Evolutionary conservation across 2,797 vertebrate genomes (phyloP), one percentile per base, ranked within the genome.

Genomic region (Lepilemur ruficaudatus): DNA sequence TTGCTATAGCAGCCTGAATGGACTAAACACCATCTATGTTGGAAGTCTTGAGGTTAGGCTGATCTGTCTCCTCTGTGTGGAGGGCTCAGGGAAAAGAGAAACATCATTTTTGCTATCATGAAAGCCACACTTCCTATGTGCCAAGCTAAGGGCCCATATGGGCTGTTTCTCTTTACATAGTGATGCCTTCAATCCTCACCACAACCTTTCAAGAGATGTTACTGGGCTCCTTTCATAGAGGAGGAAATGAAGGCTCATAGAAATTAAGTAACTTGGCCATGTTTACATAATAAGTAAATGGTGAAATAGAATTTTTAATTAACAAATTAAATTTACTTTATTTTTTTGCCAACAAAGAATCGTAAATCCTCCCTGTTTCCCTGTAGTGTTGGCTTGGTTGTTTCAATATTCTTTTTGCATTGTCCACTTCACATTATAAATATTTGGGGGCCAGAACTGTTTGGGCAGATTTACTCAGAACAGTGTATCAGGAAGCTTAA

Each of bases 381-480:
- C 18, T 38, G 38, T 25, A 70, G 17, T 22, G 30, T 59, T 75
- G 75, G 81, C 55, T 95, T 91, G 20, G 70, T 91, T 81, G 63
- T 79, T 87, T 89, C 43, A 10, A 2, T 52, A 23, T 69, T 70
- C 50, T 96, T 93, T 79, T 83, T 23, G 67, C 17, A 87, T 57
- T 73, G 46, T 81, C 91, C 41, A 69, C 28, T 17, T 93, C 38
- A 89, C 4, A 7, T 79, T 89, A 50, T 92, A 96, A 85, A 95
- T 95, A 86, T 78, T 48, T 59, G 59, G 85, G 67, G 35, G 23
- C 23, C 7, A 73, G 70, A 70, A 84, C 18, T 57, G 17, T 70
- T 78, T 97, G 67, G 48, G 38, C 22, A 94, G 83, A 93, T 93
- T 94, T 93, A 92, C 43, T 69, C 50, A 75, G 83, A 95, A 73